These are phyloP conservation scores for Aradophagus sp. DNA, from an alignment of 1,140 invertebrate genomes.

Conservation along the genomic window DNA sequence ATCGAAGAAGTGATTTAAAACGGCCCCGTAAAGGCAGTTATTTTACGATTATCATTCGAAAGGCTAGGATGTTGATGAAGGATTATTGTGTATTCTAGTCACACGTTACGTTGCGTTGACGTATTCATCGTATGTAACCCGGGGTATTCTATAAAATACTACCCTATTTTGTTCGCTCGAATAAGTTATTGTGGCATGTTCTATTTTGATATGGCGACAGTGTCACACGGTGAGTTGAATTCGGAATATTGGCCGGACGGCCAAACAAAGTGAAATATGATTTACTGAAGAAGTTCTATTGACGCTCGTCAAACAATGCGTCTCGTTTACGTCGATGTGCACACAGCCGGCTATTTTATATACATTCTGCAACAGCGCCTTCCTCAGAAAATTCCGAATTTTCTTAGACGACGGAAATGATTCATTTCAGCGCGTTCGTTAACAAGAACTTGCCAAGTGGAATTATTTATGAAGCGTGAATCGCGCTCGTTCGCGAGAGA, in stretches of 20 bases:
- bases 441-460: too few species aligned
- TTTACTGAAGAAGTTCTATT: conserved; percentile 64
- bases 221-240: conserved; percentile 62
- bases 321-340: conserved; percentile 61
- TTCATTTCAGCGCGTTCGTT: conserved; percentile 1
- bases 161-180: conserved; percentile 64
- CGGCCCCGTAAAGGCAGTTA: conserved; percentile 22
- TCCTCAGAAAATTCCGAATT: conserved; percentile 26
- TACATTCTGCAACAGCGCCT: conserved; percentile 20
- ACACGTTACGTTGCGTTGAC: conserved; percentile 61
- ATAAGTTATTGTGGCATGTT: conserved; percentile 68
- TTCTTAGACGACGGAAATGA: conserved; percentile 4
- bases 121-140: conserved; percentile 68
- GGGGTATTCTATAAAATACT: conserved; percentile 66
- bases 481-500: too few species aligned
- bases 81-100: conserved; percentile 65
- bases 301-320: conserved; percentile 62
- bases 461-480: too few species aligned
- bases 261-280: conserved; percentile 66
- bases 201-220: conserved; percentile 66
- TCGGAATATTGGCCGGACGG: conserved; percentile 62
- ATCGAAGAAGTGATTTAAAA: conserved; percentile 42
- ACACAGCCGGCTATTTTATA: conserved; percentile 38
- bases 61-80: conserved; percentile 51
- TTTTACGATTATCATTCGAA: conserved; percentile 46